phyloP scores from a whole-genome alignment of 2,888 invertebrate genomes.

The Polia nebulosa region DNA sequence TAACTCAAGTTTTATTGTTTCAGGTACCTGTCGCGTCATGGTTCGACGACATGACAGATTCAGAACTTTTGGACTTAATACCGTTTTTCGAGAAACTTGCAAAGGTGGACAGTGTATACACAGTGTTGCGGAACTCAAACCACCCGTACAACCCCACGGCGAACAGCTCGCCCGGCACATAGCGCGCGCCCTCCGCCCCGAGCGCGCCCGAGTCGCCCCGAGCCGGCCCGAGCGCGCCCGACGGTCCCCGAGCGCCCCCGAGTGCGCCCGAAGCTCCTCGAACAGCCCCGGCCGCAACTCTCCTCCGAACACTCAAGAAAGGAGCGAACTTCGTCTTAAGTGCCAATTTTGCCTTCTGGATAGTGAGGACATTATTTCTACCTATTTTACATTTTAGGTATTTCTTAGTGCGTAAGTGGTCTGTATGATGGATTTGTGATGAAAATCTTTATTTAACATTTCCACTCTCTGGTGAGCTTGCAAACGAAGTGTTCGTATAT shows the following conservation, averaged over 20 bases:
- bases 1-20: constrained; percentile 63
- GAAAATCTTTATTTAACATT: constrained; percentile 68
- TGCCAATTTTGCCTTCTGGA: constrained; percentile 92
- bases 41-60: constrained; percentile 99
- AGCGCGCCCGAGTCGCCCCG: constrained; percentile 50
- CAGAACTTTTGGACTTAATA: constrained; percentile 98
- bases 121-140: constrained; percentile 97
- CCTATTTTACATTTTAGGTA: constrained; percentile 90
- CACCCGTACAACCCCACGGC: constrained; percentile 94
- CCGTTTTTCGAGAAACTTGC: constrained; percentile 99
- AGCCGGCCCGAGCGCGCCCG: constrained; percentile 83
- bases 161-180: constrained; percentile 86
- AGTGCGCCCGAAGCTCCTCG: constrained; percentile 68
- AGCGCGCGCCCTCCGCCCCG: constrained; percentile 67
- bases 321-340: constrained; percentile 88
- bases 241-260: constrained; percentile 78
- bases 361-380: constrained; percentile 90
- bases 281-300: constrained; percentile 63
- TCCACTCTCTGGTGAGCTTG: constrained; percentile 77
- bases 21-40: constrained; percentile 99
- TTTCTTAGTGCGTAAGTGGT: constrained; percentile 89
- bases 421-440: constrained; percentile 84
- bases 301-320: constrained; percentile 77
- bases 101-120: constrained; percentile 99
- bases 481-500: constrained; percentile 71